phyloP scores from a whole-genome alignment of 2,113 vertebrate genomes.

The Motacilla tschutschensis region DNA sequence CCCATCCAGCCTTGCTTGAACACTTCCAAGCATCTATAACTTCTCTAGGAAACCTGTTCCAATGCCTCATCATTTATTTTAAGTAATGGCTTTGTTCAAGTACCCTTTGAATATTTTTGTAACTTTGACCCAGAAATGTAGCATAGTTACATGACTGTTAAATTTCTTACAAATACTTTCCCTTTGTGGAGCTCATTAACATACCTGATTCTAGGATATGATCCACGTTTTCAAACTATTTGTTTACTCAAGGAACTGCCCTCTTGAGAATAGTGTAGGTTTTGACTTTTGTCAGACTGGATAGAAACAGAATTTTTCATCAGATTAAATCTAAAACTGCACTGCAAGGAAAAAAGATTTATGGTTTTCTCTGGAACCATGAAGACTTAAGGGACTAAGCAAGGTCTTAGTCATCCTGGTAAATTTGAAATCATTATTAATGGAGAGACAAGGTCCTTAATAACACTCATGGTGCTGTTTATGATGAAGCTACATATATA shows the following conservation, averaged over 20 bases:
- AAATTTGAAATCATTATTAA: constrained; percentile 32
- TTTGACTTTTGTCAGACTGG: background rate
- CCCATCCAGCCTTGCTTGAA: background rate
- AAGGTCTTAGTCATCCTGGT: background rate
- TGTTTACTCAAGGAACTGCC: background rate
- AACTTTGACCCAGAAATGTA: background rate
- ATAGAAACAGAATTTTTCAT: background rate
- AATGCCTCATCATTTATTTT: background rate
- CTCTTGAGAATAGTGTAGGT: background rate
- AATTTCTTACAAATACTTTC: background rate
- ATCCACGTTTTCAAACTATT: background rate
- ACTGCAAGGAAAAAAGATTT: background rate
- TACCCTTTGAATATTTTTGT: background rate
- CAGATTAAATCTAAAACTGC: background rate
- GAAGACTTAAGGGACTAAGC: background rate
- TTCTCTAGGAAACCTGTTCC: background rate
- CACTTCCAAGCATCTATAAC: no score
- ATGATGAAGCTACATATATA: background rate
- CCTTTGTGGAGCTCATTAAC: background rate
- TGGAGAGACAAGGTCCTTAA: background rate
- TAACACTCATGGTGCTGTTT: background rate
- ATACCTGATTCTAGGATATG: background rate
- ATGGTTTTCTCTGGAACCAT: background rate
- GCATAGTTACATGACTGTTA: background rate
- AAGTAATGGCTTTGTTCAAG: background rate